phyloP scores from a whole-genome alignment of 2,113 vertebrate genomes.

The Scatophagus argus region DNA sequence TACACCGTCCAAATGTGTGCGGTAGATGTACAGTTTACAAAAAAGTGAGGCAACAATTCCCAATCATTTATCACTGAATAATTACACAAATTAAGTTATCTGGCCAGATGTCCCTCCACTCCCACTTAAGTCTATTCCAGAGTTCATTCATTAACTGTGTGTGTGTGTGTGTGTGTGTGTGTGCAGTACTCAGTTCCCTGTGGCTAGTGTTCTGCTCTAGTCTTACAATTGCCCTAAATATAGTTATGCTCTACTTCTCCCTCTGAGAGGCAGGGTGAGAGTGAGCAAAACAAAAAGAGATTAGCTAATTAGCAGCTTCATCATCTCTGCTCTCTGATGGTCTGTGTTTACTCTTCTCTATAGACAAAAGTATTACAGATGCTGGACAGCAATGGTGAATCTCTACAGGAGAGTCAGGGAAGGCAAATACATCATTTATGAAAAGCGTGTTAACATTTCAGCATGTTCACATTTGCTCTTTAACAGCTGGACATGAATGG shows the following conservation, averaged over 20 bases:
- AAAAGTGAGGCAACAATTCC: not conserved
- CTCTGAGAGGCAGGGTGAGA: not conserved
- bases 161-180: not conserved
- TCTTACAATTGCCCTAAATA: conserved; percentile 39
- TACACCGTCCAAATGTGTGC: not conserved
- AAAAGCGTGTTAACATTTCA: conserved; percentile 12
- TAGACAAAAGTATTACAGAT: not conserved
- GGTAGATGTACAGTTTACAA: not conserved
- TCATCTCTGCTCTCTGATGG: conserved; percentile 26
- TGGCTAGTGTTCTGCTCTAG: not conserved
- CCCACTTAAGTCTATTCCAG: not conserved
- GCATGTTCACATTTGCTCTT: conserved; percentile 6
- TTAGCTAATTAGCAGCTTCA: conserved; percentile 11
- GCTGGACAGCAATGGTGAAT: not conserved
- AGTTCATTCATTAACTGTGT: conserved; percentile 15
- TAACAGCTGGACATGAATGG: not conserved
- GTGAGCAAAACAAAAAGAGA: not conserved
- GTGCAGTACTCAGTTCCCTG: conserved; percentile 21
- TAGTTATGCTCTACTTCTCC: conserved; percentile 20
- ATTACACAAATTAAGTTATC: conserved; percentile 15
- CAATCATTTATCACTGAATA: conserved; percentile 17
- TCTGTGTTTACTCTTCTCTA: not conserved
- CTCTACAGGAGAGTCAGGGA: not conserved
- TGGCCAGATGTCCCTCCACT: conserved; percentile 23
- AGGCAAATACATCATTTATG: not conserved